Evolutionary conservation across 2,113 vertebrate species (phyloP).

Genomic region (Bos indicus): DNA sequence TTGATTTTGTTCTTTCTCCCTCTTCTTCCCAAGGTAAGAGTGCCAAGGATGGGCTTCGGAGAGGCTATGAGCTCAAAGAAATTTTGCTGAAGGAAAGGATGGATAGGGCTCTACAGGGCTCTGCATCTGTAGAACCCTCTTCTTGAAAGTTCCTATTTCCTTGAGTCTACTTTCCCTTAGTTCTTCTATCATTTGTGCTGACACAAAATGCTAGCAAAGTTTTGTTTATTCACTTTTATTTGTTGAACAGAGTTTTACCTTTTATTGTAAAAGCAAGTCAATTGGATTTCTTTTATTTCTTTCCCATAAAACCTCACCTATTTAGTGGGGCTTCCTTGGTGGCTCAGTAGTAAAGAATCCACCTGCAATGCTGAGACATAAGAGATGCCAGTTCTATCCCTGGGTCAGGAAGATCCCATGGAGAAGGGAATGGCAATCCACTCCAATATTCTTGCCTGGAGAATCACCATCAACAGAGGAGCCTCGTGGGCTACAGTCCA

Average conservation of each 20-base stretch:
- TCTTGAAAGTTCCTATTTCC: background rate
- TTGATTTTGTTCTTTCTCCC: background rate
- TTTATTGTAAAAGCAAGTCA: background rate
- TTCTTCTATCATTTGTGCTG: background rate
- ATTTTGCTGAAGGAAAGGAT: background rate
- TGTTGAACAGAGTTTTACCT: background rate
- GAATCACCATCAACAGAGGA: background rate
- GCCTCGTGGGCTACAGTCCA: background rate
- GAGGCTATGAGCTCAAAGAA: background rate
- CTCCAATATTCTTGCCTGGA: background rate
- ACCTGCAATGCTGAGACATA: background rate
- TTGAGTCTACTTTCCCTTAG: background rate
- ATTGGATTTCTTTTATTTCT: background rate
- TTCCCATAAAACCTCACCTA: background rate
- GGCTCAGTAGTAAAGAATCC: background rate
- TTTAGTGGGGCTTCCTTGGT: background rate
- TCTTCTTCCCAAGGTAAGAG: background rate
- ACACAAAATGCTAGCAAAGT: conserved; percentile 12
- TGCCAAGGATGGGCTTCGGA: background rate
- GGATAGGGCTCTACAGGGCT: background rate
- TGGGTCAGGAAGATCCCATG: background rate
- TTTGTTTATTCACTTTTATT: conserved; percentile 16
- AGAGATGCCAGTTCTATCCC: background rate
- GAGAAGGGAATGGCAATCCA: background rate
- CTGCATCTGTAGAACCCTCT: background rate